Evolutionary conservation across 2,797 vertebrate genomes (phyloP), one percentile per base, ranked within the genome.

Genomic region (Sebastes trivittatus): DNA sequence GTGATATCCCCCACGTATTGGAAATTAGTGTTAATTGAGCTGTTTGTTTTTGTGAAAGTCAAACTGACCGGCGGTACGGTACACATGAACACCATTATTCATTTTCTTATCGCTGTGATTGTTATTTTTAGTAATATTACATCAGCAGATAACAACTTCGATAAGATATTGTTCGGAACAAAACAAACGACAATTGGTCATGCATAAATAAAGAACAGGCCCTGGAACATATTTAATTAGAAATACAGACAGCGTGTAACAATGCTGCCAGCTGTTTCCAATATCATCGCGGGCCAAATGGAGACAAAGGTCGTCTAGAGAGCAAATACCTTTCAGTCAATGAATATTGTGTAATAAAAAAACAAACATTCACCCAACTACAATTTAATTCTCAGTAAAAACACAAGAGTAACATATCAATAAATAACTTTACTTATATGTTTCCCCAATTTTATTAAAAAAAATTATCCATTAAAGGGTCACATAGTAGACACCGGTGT

Each of bases 111-210:
- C 22, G 14, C 3, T 3, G 4, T 10, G 1, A n/a, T 18, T 13
- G 22, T 22, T 77, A 60, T 77, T 60, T 38, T 61, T 58, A 49
- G 11, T 27, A 49, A 5, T 25, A 75, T 81, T 16, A 72, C 34
- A 25, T 58, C 67, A 68, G 3, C 7, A 22, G 13, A 76, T 82
- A 27, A 25, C 2, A 52, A 18, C 23, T 30, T 25, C n/a, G 67
- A 72, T 75, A 36, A 13, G 29, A 36, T 30, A 81, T 88, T 92
- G 78, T 89, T 81, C 73, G 52, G 20, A 56, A 29, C 3, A 11
- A 32, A 49, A 42, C 3, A 56, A 2, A 18, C 76, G 56, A 70
- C 86, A 90, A 82, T 84, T 34, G 30, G 7, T 54, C 34, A 27
- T 14, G 6, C 4, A 5, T 67, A 27, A n/a, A 74, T 59, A 71